These are phyloP conservation scores for Temnothorax ravouxi DNA, from an alignment of 2,888 invertebrate genomes.

Conservation along the genomic window DNA sequence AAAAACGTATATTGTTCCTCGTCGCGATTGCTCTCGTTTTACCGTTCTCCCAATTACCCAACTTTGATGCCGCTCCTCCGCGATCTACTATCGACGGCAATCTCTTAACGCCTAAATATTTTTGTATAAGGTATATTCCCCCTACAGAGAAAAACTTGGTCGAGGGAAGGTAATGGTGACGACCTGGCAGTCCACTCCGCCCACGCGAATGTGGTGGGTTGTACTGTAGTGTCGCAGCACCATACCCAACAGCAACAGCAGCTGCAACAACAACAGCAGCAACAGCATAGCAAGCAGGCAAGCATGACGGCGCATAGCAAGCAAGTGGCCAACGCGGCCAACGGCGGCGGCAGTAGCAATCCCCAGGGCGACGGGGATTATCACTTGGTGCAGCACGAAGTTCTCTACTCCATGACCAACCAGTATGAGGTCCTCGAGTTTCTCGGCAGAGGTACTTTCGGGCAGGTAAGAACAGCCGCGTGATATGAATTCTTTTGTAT, in stretches of 20 bases:
- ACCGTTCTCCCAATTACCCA: constrained; percentile 5
- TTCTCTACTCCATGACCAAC: constrained; percentile 98
- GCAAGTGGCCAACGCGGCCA: constrained; percentile 93
- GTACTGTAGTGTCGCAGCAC: constrained; percentile 84
- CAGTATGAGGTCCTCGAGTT: constrained; percentile 99
- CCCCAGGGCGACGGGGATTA: constrained; percentile 96
- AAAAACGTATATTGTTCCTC: not conserved
- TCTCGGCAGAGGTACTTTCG: constrained; percentile 99
- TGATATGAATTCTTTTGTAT: not conserved
- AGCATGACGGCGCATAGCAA: constrained; percentile 94
- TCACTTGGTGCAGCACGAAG: constrained; percentile 99
- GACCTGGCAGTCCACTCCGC: constrained; percentile 85
- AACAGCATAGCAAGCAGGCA: constrained; percentile 87
- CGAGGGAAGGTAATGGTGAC: constrained; percentile 89
- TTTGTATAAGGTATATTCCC: constrained; percentile 77
- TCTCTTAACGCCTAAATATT: constrained; percentile 70
- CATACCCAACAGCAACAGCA: constrained; percentile 85
- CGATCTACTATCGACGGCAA: constrained; percentile 26
- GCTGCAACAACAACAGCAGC: constrained; percentile 87
- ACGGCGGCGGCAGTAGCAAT: constrained; percentile 87
- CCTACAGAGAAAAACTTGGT: constrained; percentile 89
- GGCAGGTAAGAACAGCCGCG: constrained; percentile 87
- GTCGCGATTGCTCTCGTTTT: not conserved
- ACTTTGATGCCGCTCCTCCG: constrained; percentile 19
- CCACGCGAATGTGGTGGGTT: constrained; percentile 87